Base-by-base conservation (phyloP, 2,888 invertebrate genomes). In the Erannis defoliaria region DNA sequence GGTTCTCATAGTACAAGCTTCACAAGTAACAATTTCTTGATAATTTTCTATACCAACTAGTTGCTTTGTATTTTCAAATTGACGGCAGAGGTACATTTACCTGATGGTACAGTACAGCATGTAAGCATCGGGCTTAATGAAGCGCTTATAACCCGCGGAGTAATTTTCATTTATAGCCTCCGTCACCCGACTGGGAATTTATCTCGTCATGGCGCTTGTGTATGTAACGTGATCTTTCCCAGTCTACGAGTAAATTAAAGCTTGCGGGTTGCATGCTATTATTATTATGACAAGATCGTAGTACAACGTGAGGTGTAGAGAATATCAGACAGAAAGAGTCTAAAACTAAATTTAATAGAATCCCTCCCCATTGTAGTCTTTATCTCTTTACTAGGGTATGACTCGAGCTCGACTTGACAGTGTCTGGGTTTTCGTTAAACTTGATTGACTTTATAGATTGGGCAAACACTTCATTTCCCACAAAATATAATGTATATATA, bases 231-330 rank as follows among this genome's bases (percentile, higher is more conserved):
- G 72, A 82, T 81, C 75, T 76, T 77, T 75, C 75, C 72, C 67
- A n/a, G n/a, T n/a, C n/a, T n/a, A n/a, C 55, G 72, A 62, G 74
- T 80, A 80, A 77, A 84, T 84, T 82, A 80, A 81, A 79, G 72
- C 74, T 75, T 80, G 78, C 58, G 80, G 78, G 67, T 62, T 70
- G 54, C 57, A 58, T 58, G 61, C 72, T 62, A 70, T 77, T 73
- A 42, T 26, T 14, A 38, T 45, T 26, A 38, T 26, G 21, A 29
- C 37, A 46, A 8, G 8, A 14, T 0, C 5, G 6, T 6, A 14
- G 8, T 14, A 35, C 35, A 16, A 9, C 2, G 5, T 6, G 16
- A 18, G 8, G 26, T 2, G 3, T 23, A 6, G 26, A 23, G 26
- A 26, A 2, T 19, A 6, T 19, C 19, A n/a, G n/a, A 19, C 5